phyloP scores from a whole-genome alignment of 2,888 invertebrate genomes.

The Thecophora atra region DNA sequence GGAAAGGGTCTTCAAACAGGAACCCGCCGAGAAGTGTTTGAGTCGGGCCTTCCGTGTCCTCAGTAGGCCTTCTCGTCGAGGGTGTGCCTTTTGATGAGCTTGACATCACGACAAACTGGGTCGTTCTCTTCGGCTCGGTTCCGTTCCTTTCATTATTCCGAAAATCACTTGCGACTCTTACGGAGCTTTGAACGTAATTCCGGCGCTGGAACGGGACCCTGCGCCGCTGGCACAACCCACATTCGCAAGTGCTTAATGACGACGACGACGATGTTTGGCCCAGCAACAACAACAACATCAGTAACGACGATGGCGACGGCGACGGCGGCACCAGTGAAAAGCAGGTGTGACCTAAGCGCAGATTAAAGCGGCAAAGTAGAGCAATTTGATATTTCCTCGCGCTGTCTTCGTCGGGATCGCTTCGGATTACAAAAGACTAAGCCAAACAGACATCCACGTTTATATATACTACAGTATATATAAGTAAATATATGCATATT shows the following conservation, averaged over 20 bases:
- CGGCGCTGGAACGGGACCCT: slow-evolving; percentile 33
- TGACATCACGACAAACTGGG: slow-evolving; percentile 59
- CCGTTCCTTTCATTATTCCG: slow-evolving; percentile 60
- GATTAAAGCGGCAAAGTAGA: slow-evolving; percentile 35
- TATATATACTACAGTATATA: no score
- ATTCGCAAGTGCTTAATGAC: not conserved
- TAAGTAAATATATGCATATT: not conserved
- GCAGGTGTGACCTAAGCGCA: slow-evolving; percentile 33
- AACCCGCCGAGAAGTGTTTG: not conserved
- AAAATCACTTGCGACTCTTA: slow-evolving; percentile 47
- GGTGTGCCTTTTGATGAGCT: slow-evolving; percentile 10
- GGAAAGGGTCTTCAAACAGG: not conserved
- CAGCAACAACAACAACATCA: slow-evolving; percentile 29
- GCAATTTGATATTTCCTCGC: slow-evolving; percentile 39
- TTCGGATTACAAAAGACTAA: slow-evolving; percentile 12
- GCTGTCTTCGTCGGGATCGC: not conserved
- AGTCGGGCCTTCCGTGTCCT: not conserved
- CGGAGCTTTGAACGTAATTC: slow-evolving; percentile 27
- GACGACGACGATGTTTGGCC: not conserved
- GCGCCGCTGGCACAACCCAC: slow-evolving; percentile 29
- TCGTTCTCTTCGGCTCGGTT: slow-evolving; percentile 36
- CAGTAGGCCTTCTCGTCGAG: no score
- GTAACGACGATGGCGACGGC: not conserved
- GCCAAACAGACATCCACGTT: no score
- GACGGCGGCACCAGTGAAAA: slow-evolving; percentile 1